phyloP scores from a whole-genome alignment of 2,797 vertebrate species.

The Petrocephalus sullivani region DNA sequence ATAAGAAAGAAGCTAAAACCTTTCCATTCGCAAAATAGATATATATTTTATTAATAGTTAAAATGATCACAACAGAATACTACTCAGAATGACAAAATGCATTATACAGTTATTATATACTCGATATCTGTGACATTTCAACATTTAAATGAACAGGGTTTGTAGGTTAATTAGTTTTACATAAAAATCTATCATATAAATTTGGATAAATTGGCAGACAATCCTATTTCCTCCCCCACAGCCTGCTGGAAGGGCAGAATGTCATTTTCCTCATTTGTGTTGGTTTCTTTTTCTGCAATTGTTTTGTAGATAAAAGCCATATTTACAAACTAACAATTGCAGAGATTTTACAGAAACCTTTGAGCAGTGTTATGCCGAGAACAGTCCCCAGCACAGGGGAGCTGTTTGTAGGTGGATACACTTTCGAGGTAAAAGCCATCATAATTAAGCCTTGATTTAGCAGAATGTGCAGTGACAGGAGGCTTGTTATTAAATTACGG shows the following conservation, averaged over 20 bases:
- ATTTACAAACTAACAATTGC: neutral
- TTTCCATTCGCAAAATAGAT: neutral
- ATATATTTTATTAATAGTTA: neutral
- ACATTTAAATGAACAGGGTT: neutral
- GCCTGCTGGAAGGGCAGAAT: neutral
- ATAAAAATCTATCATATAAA: neutral
- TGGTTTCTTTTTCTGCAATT: neutral
- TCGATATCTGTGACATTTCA: neutral
- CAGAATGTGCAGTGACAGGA: neutral
- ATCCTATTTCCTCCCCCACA: neutral
- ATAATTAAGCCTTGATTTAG: neutral
- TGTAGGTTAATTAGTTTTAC: neutral
- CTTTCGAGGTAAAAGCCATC: neutral
- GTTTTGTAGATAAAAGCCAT: neutral
- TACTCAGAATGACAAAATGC: neutral
- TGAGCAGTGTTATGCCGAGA: neutral
- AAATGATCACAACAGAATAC: neutral
- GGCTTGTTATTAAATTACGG: constrained; percentile 2
- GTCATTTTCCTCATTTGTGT: neutral
- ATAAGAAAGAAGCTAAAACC: neutral
- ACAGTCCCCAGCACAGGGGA: neutral
- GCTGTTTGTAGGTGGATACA: neutral
- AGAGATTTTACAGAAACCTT: neutral
- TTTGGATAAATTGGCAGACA: neutral
- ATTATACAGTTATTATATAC: neutral